Evolutionary conservation across 2,888 invertebrate genomes (phyloP).

Genomic region (Drosophila phalerata): DNA sequence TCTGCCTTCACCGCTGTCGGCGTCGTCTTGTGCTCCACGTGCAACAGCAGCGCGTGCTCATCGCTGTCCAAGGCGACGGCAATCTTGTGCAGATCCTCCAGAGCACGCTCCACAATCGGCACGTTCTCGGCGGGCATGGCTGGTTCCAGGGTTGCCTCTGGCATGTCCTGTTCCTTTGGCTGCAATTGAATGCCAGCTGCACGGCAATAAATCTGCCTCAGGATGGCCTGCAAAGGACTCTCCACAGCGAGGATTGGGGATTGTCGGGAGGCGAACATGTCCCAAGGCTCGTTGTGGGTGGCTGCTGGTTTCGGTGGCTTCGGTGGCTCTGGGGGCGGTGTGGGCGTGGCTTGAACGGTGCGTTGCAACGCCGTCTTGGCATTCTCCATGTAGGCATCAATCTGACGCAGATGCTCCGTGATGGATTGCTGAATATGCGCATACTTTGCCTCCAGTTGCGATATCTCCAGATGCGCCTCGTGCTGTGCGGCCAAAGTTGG

Average conservation of each 20-base stretch:
- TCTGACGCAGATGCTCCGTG: constrained; percentile 83
- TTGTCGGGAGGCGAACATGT: constrained; percentile 55
- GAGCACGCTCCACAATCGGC: constrained; percentile 83
- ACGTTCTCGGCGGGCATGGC: constrained; percentile 78
- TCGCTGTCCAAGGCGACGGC: constrained; percentile 61
- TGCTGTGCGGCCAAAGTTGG: constrained; percentile 48
- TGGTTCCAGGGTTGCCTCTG: constrained; percentile 5
- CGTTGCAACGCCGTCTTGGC: constrained; percentile 83
- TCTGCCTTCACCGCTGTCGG: constrained; percentile 60
- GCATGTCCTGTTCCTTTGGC: constrained; percentile 32
- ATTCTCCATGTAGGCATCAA: constrained; percentile 84
- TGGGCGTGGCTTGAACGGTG: constrained; percentile 56
- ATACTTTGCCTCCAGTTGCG: constrained; percentile 81
- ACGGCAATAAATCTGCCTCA: constrained; percentile 74
- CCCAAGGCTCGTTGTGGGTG: constrained; percentile 50
- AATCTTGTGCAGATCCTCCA: constrained; percentile 80
- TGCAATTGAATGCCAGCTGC: constrained; percentile 56
- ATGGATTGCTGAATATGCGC: constrained; percentile 84
- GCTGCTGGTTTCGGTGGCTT: constrained; percentile 11
- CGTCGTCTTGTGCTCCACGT: constrained; percentile 56
- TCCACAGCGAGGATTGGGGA: constrained; percentile 72
- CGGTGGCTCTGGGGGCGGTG: constrained; percentile 18
- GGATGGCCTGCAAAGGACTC: constrained; percentile 79
- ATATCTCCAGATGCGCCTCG: constrained; percentile 74
- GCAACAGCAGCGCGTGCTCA: constrained; percentile 35